Evolutionary conservation across 2,797 vertebrate species (phyloP), one percentile per base, ranked within the genome.

Genomic region (Pipistrellus pipistrellus): DNA sequence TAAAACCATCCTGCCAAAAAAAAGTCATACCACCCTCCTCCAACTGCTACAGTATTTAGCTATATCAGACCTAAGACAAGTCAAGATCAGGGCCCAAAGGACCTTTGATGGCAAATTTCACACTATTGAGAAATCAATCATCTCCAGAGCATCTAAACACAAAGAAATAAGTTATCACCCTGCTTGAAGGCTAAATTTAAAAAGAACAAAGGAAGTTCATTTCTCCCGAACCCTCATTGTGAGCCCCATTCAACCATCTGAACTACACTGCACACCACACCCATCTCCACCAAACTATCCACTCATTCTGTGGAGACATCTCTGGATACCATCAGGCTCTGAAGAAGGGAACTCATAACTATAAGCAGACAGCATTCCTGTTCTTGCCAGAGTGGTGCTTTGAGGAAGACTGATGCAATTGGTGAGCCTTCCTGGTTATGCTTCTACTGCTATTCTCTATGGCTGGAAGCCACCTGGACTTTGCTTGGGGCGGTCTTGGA

Each of bases 351-450:
- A 92, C 78, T 93, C 88, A 51, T 81, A 93, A 95, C 51, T 10
- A 44, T 4, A 71, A 86, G 48, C 25, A 69, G 69, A 95, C 20
- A 73, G 53, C 48, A 69, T 88, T n/a, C 78, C 11, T 35, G 3
- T 77, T 93, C 66, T 55, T 92, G 75, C 77, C 88, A 95, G 82
- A 81, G 82, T 21, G 81, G n/a, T n/a, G 2, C 77, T 91, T 64
- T 75, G 68, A 9, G 66, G 91, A 90, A 95, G 66, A 85, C 0
- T 38, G 72, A 82, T 20, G 17, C n/a, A 44, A 30, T 77, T 87
- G 83, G 84, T 38, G 23, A 88, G 53, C 41, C 68, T 85, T 66
- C 32, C 44, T 25, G 68, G 20, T 57, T 82, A 32, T 21, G 38
- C 59, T 62, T 90, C 86, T n/a, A 30, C 23, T 55, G 8, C 72